Evolutionary conservation across 2,888 invertebrate genomes (phyloP).

Genomic region (Pardosa pseudoannulata): DNA sequence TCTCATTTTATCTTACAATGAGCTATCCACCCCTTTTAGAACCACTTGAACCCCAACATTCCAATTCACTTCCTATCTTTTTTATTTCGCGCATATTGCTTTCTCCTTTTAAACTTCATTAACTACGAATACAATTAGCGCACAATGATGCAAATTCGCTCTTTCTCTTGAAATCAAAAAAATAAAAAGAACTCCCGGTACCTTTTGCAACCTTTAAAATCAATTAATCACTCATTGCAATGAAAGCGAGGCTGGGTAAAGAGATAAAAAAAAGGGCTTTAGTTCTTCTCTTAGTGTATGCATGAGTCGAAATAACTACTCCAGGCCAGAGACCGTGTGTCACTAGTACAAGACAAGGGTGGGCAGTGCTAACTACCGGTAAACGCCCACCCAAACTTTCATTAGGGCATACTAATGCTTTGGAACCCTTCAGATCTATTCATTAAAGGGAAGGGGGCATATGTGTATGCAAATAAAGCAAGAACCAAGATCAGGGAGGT

Average conservation of each 20-base stretch:
- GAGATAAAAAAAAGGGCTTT: conserved; percentile 35
- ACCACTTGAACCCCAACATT: conserved; percentile 10
- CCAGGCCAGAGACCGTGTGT: conserved; percentile 57
- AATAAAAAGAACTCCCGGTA: conserved; percentile 37
- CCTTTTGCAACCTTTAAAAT: conserved; percentile 69
- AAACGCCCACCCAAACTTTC: conserved; percentile 68
- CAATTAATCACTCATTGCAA: conserved; percentile 62
- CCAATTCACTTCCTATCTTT: not conserved
- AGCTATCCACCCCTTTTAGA: no score
- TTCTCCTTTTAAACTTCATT: conserved; percentile 61
- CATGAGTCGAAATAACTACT: conserved; percentile 66
- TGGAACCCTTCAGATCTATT: conserved; percentile 23
- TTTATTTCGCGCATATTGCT: conserved; percentile 33
- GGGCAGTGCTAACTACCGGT: conserved; percentile 70
- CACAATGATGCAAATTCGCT: conserved; percentile 65
- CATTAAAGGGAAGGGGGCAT: conserved; percentile 48
- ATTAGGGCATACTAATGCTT: conserved; percentile 67
- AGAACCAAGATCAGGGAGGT: conserved; percentile 55
- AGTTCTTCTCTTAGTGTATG: conserved; percentile 40
- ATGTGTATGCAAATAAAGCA: conserved; percentile 67
- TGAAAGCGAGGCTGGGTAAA: not conserved
- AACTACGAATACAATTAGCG: conserved; percentile 64
- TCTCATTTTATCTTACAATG: no score
- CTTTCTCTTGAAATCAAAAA: conserved; percentile 29
- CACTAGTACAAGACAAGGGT: conserved; percentile 69